A percentile compares a stretch with the other conserved stretches of the same genome.
phyloP scores from a whole-genome alignment of 2,113 vertebrate genomes.

The Alexandromys fortis region DNA sequence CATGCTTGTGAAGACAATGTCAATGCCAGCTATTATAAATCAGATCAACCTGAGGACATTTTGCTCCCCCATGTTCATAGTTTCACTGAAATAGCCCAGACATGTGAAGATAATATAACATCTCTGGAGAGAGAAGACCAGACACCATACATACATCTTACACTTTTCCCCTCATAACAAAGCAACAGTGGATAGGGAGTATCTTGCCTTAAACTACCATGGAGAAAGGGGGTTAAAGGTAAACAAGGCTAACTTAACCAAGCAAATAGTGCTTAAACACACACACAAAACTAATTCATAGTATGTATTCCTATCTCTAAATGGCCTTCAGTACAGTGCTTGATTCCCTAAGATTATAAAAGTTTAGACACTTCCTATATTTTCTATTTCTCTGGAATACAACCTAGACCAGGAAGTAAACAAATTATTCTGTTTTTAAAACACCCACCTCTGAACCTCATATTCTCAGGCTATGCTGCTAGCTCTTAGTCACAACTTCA shows the following conservation, averaged over 20 bases:
- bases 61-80: neutral
- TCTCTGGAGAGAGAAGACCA: neutral
- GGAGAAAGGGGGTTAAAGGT: neutral
- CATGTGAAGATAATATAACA: neutral
- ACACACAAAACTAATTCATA: slow-evolving; percentile 5
- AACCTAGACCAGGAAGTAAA: neutral
- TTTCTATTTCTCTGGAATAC: neutral
- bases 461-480: neutral
- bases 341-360: neutral
- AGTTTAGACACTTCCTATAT: neutral
- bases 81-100: neutral
- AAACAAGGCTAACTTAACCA: slow-evolving; percentile 30
- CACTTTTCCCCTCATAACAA: slow-evolving; percentile 37
- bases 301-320: neutral
- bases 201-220: neutral
- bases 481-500: neutral
- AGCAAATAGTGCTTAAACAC: neutral
- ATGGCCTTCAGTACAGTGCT: neutral
- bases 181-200: neutral
- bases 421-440: neutral
- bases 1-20: neutral
- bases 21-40: neutral
- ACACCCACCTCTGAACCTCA: neutral
- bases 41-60: neutral
- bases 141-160: neutral